Evolutionary conservation across 2,888 invertebrate species (phyloP).

Genomic region (Eupithecia exiguata): DNA sequence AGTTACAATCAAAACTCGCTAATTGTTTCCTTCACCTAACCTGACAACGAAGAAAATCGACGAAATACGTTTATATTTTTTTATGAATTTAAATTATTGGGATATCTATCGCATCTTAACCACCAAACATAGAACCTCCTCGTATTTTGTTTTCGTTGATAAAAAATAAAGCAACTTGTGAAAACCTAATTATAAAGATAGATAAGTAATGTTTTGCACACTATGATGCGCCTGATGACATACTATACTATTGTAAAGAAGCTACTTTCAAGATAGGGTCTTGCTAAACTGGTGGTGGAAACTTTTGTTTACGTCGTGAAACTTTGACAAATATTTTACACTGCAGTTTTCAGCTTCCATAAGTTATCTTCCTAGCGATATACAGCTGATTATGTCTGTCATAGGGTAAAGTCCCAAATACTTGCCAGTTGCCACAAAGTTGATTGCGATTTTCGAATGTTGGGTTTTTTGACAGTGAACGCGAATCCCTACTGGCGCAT

Average conservation of each 20-base stretch:
- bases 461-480: neutral
- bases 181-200: no score
- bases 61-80: no score
- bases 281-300: slow-evolving; percentile 48
- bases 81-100: no score
- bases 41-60: no score
- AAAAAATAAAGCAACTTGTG: no score
- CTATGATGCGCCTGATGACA: no score
- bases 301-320: slow-evolving; percentile 69
- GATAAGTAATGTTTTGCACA: no score
- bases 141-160: no score
- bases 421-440: neutral
- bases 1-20: no score
- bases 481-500: neutral
- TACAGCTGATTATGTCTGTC: neutral
- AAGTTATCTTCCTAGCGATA: slow-evolving; percentile 46
- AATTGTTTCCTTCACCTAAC: no score
- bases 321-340: slow-evolving; percentile 73
- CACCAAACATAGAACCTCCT: no score
- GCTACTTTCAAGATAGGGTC: slow-evolving; percentile 37
- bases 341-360: slow-evolving; percentile 67
- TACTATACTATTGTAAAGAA: neutral
- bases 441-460: neutral
- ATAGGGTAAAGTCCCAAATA: neutral
- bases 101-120: no score